These are phyloP conservation scores for Onychostoma macrolepis DNA, from an alignment of 2,113 vertebrate genomes.

Conservation along the genomic window DNA sequence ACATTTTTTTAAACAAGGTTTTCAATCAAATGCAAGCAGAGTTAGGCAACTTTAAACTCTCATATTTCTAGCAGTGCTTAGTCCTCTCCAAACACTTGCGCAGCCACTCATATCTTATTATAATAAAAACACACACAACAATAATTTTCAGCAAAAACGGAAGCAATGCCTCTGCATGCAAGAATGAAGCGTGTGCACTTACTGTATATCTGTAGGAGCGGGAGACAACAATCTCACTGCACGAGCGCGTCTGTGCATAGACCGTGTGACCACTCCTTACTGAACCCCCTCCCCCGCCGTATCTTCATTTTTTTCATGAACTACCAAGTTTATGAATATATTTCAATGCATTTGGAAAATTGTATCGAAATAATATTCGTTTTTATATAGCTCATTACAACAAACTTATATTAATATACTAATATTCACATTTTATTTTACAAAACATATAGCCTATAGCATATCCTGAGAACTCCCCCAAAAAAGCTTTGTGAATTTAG, in stretches of 20 bases:
- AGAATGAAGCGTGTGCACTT: neutral
- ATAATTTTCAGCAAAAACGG: neutral
- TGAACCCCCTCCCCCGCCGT: neutral
- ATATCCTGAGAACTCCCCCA: no score
- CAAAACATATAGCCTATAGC: no score
- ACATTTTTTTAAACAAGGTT: neutral
- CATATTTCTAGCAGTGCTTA: neutral
- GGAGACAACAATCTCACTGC: neutral
- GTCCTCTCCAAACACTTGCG: neutral
- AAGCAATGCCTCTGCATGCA: neutral
- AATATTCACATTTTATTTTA: no score
- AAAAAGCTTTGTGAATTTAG: no score
- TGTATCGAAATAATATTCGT: neutral
- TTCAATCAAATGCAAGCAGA: neutral
- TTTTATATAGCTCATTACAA: neutral
- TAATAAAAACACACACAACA: neutral
- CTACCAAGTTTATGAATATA: neutral
- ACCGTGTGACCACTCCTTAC: slow-evolving; percentile 8
- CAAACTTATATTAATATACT: no score
- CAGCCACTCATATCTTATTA: neutral
- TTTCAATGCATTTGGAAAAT: neutral
- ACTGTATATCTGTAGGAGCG: slow-evolving; percentile 13
- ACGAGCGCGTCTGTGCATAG: neutral
- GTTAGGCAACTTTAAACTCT: neutral
- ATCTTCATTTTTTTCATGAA: neutral